phyloP scores from a whole-genome alignment of 2,888 invertebrate species.

The Imbricaverruca yamaguchii region DNA sequence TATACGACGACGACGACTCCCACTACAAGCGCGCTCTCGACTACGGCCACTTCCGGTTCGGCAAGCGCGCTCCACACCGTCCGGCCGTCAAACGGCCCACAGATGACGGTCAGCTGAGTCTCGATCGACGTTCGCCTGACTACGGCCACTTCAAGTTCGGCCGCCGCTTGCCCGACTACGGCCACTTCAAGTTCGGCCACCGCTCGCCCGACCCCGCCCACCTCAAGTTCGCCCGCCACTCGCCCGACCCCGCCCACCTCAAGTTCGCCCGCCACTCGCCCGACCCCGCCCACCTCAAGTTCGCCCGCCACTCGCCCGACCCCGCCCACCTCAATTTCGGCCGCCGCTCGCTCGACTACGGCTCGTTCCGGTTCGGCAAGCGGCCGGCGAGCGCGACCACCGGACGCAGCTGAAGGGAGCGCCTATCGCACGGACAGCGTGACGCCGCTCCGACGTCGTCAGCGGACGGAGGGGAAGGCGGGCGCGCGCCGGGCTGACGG shows the following conservation, averaged over 20 bases:
- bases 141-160: slow-evolving; percentile 12
- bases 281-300: no score
- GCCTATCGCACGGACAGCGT: no score
- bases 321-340: neutral
- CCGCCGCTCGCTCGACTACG: neutral
- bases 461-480: no score
- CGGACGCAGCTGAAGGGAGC: neutral
- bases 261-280: no score
- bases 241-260: no score
- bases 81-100: neutral
- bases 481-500: no score
- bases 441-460: no score
- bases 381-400: neutral
- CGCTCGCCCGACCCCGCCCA: neutral
- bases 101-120: neutral
- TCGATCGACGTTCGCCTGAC: neutral
- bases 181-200: neutral
- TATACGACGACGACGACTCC: slow-evolving; percentile 2
- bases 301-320: neutral
- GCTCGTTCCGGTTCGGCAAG: neutral
- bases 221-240: neutral
- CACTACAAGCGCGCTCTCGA: slow-evolving; percentile 14
- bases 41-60: slow-evolving; percentile 17
- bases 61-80: neutral
- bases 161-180: slow-evolving; percentile 9